These are phyloP conservation scores for Anhinga anhinga DNA, from an alignment of 2,113 vertebrate species.

Conservation along the genomic window DNA sequence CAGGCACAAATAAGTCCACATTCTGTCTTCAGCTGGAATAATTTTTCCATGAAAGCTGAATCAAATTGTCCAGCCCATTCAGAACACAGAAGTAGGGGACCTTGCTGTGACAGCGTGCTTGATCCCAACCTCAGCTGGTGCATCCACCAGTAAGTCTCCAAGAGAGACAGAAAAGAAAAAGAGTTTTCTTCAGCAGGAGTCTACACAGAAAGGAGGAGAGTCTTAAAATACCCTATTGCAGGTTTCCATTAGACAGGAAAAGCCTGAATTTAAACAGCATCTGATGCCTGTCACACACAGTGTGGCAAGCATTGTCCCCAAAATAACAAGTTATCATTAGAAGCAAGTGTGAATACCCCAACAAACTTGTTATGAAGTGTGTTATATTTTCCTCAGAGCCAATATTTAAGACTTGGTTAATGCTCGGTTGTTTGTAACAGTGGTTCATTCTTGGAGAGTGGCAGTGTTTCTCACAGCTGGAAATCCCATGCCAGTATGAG, in stretches of 20 bases:
- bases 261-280: background rate
- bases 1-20: background rate
- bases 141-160: background rate
- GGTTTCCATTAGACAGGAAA: background rate
- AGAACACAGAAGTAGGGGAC: no score
- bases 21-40: background rate
- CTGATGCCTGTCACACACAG: background rate
- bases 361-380: background rate
- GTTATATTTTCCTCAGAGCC: background rate
- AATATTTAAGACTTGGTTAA: background rate
- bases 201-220: background rate
- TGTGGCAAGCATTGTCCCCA: background rate
- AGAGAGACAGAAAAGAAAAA: background rate
- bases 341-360: background rate
- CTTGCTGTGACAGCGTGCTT: fast-evolving
- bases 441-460: background rate
- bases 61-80: no score
- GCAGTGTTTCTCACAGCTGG: background rate
- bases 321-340: background rate
- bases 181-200: background rate
- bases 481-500: background rate
- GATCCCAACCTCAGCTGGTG: background rate
- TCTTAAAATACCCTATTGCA: background rate
- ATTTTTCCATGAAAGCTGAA: background rate
- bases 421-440: background rate